Evolutionary conservation across 2,113 vertebrate species (phyloP).

Genomic region (Poicephalus gulielmi): DNA sequence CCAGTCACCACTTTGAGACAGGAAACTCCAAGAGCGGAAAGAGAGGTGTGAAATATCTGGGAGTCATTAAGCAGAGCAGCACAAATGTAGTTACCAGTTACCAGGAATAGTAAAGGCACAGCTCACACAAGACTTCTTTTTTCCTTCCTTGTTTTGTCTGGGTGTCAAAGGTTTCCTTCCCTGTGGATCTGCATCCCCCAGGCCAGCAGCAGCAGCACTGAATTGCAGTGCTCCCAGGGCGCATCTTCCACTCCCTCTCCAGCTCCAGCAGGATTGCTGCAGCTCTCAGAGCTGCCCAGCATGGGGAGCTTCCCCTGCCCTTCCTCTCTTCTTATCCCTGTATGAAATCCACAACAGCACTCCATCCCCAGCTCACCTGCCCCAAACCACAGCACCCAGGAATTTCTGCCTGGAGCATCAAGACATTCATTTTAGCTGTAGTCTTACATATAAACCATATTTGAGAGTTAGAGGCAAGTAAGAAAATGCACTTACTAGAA

Average conservation of each 20-base stretch:
- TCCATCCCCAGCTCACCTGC: not conserved
- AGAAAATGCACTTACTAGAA: too few species aligned
- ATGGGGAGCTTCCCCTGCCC: not conserved
- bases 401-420: not conserved
- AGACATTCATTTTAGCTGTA: not conserved
- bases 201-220: not conserved
- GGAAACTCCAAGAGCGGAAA: not conserved
- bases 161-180: not conserved
- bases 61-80: not conserved
- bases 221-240: not conserved
- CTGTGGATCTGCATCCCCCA: fast-evolving
- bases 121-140: not conserved
- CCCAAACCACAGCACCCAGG: too few species aligned
- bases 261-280: not conserved
- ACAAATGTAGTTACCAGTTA: not conserved
- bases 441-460: not conserved
- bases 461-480: not conserved
- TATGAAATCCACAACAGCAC: not conserved
- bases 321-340: not conserved
- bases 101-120: conserved; percentile 1
- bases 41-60: conserved; percentile 59
- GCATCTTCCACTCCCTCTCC: not conserved
- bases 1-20: not conserved
- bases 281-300: not conserved
- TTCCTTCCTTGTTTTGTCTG: not conserved